Base-by-base conservation (phyloP, 2,797 vertebrate genomes). In the Sebastes dallii region DNA sequence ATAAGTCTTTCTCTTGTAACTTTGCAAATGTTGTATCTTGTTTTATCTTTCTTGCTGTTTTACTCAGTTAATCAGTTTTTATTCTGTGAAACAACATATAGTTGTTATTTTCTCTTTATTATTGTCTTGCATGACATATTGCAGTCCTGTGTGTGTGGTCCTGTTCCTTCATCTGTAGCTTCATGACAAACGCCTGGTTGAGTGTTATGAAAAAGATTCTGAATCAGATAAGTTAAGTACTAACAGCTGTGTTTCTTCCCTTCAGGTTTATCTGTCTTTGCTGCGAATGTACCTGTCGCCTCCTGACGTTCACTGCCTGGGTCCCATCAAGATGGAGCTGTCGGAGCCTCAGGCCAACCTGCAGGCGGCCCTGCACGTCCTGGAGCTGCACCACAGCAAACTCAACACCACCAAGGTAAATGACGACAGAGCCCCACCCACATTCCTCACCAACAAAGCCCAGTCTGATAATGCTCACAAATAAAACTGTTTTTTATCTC, bases 261-360 rank as follows among this genome's bases (percentile, higher is more conserved):
- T 64, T 30, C 91, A 99, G 99, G 99, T 99, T 13, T 99, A 99
- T 86, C 91, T 99, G 89, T 99, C 98, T 3, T 92, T 99, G 91
- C 96, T 99, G 85, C 96, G 97, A 60, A 99, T 99, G 98, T 99
- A 99, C 92, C 96, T 99, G 77, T 99, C 97, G 0, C 98, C 99
- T 16, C 98, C 99, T 59, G 99, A 98, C 2, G 96, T 96, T 77
- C 97, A 99, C 91, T 99, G 97, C 91, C 92, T 99, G 87, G 98
- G 99, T 60, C 97, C 98, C n/a, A 97, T 99, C 87, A 98, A 97
- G 86, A 97, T 99, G 96, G 97, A 99, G 91, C 92, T 98, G 66
- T 92, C 94, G 32, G 97, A 98, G 92, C 98, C 98, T 58, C 96
- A 98, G 83, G 96, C 98, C 85, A 99, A 99, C 88, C 96, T 99